Conservation (phyloP, 2,797 vertebrate genomes). For the Tadarida brasiliensis region DNA sequence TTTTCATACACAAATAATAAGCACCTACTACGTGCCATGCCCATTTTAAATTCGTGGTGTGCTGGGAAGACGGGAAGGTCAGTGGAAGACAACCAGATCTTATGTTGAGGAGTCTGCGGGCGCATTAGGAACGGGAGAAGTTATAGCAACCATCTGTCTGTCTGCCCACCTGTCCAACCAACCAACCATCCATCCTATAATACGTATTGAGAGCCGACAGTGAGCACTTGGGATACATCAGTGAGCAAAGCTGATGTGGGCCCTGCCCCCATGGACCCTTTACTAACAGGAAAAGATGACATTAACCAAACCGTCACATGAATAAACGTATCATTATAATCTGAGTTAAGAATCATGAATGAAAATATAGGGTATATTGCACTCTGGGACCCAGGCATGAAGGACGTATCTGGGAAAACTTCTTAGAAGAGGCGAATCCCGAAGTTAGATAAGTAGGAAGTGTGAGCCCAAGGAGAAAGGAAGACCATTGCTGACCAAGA, state of each 20-base stretch:
- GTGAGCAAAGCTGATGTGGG: neutral
- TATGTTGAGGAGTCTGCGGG: neutral
- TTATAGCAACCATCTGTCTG: too few species aligned
- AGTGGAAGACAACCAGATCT: neutral
- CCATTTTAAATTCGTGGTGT: neutral
- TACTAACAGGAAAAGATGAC: neutral
- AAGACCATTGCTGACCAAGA: neutral
- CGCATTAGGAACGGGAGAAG: neutral
- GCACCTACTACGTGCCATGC: neutral
- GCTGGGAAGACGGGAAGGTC: neutral
- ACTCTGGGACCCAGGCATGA: neutral
- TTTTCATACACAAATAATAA: neutral
- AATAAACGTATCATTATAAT: neutral
- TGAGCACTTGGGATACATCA: neutral
- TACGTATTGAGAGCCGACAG: accelerated
- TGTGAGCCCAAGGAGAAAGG: neutral
- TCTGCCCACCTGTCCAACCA: neutral
- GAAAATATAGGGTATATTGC: neutral
- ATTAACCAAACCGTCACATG: neutral
- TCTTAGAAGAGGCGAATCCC: neutral
- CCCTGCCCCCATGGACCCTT: neutral
- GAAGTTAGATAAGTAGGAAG: neutral
- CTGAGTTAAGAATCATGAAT: neutral
- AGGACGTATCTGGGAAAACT: slow-evolving; percentile 22
- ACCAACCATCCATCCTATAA: neutral